Percentiles rank a stretch among this genome's conserved stretches.
phyloP scores from a whole-genome alignment of 1,140 invertebrate species.

The Pemphigus obesinymphae region DNA sequence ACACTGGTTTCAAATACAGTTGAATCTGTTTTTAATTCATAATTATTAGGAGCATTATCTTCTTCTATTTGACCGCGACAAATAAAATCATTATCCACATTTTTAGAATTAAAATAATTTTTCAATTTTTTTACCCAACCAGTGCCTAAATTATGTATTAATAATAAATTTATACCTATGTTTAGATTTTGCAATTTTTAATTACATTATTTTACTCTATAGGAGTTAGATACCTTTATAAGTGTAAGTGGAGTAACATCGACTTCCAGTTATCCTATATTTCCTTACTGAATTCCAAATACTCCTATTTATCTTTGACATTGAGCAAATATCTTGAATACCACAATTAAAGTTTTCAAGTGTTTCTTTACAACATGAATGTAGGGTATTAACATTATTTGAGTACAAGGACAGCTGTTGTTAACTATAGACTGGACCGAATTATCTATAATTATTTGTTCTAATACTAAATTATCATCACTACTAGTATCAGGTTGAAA shows the following conservation, averaged over 20 bases:
- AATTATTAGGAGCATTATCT: not conserved
- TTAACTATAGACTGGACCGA: no score
- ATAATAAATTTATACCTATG: not conserved
- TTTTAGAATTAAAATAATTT: not conserved
- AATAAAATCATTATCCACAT: not conserved
- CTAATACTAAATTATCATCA: no score
- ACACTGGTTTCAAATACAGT: not conserved
- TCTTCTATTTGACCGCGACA: not conserved
- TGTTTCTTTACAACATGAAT: no score
- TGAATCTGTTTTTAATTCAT: not conserved
- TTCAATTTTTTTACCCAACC: not conserved
- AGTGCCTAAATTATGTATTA: not conserved
- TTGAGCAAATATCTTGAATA: not conserved
- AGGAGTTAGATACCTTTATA: not conserved
- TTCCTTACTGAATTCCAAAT: not conserved
- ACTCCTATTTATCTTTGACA: not conserved
- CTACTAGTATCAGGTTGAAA: no score
- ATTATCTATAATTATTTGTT: no score
- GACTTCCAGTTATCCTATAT: not conserved
- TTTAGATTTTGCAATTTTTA: not conserved
- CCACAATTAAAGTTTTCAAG: not conserved
- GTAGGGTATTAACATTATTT: no score
- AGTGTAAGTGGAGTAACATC: not conserved
- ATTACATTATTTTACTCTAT: no score
- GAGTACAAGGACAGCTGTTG: no score